Conservation (phyloP, 2,797 vertebrate species). For the Hipposideros larvatus region DNA sequence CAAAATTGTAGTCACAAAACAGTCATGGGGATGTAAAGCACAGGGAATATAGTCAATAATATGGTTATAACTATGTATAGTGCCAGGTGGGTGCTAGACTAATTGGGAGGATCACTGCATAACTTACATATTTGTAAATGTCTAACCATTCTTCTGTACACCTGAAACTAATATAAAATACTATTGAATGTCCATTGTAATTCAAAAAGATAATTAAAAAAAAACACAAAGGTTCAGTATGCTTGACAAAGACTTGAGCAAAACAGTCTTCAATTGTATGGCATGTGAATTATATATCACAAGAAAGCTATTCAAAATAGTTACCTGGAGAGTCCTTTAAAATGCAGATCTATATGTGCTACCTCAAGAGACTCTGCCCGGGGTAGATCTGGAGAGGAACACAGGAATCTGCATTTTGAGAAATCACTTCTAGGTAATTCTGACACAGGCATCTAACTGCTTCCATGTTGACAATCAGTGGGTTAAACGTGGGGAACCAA, state of each 20-base stretch:
- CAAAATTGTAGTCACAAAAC: too few relatives aligned
- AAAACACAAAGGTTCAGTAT: neutral
- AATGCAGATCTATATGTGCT: neutral
- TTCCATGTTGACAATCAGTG: neutral
- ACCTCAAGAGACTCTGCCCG: neutral
- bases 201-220: neutral
- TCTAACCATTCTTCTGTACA: too few relatives aligned
- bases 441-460: neutral
- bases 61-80: too few relatives aligned
- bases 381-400: neutral
- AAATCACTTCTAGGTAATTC: neutral
- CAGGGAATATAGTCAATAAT: too few relatives aligned
- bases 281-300: neutral
- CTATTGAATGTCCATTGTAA: too few relatives aligned
- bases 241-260: neutral
- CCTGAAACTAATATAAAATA: too few relatives aligned
- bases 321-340: neutral
- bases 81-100: too few relatives aligned
- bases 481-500: neutral
- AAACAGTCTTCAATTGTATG: neutral
- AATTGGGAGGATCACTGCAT: too few relatives aligned
- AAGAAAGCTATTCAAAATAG: neutral
- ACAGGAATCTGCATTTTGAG: neutral
- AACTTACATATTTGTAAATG: too few relatives aligned
- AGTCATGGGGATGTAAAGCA: too few relatives aligned